Base-by-base conservation (phyloP, 2,888 invertebrate species). In the Plebejus anna region DNA sequence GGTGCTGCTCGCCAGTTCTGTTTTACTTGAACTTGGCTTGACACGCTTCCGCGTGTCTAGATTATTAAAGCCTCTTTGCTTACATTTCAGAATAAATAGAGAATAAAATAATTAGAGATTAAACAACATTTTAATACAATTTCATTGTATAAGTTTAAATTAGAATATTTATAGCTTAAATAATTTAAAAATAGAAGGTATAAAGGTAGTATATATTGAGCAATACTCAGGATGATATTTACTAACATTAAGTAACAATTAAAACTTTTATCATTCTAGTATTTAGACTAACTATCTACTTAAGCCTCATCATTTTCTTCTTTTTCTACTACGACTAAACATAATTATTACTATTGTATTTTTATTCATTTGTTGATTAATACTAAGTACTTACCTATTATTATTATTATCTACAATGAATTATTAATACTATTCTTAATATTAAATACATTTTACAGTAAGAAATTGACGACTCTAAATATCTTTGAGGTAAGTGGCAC, bases 401-500 rank as follows among this genome's bases (percentile, higher is more conserved):
- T 6, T 6, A 59, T n/a, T 59, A 42, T n/a, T n/a, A n/a, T 42
- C 42, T 42, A 59, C 11, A 59, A 22, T 22, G 1, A n/a, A n/a
- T 59, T n/a, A n/a, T 16, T 59, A 59, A 59, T 38, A 42, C 42
- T 42, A 42, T 42, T 61, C 28, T 28, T 2, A 11, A 61, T 2
- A 61, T 61, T 61, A 61, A 32, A 66, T 13, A 66, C 13, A 32
- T 11, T 32, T 61, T 66, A 32, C 32, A 66, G 0, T 66, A 6
- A 28, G 13, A 11, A 66, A 9, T 47, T 42, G 47, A 71, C n/a
- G 22, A n/a, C 9, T 47, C 13, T 72, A n/a, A 47, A 72, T 47
- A 22, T 55, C 6, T 73, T 55, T 73, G 73, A 73, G 73, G 73
- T 73, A 73, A 55, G 73, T 73, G 73, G 73, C 73, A 73, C 73